Evolutionary conservation across 2,888 invertebrate genomes (phyloP), one percentile per base, ranked within the genome.

Genomic region (Amphipyra berbera): DNA sequence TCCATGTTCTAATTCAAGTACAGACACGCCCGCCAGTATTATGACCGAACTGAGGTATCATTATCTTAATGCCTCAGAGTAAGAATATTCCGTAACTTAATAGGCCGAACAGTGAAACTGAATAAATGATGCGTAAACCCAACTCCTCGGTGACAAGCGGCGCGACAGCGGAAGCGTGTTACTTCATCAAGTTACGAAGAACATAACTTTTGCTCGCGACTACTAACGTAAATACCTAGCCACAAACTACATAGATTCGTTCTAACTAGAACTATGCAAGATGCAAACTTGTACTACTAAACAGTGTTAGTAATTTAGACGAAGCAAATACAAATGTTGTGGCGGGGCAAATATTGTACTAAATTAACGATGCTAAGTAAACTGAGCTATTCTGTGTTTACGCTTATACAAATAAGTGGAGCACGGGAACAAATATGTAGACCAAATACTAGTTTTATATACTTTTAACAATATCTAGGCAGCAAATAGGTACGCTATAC

Each of bases 81-180:
- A 67, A 69, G 79, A 85, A 84, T 86, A 82, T 83, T 81, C 81
- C 76, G 74, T 80, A 78, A 83, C 79, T 68, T 85, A 88, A 88
- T 87, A 84, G 85, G 78, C 76, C 61, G 83, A 75, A 73, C 81
- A 77, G 72, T 81, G 81, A 78, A 82, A 82, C 82, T 84, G 85
- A 88, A 88, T 88, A 85, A 85, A 82, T 86, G 72, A 87, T 83
- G 68, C 58, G 55, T 48, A 61, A 62, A 21, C 44, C 44, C 13
- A 10, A 35, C 57, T 12, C 8, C 47, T 52, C 40, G 33, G 35
- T 69, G 53, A 30, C 14, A 56, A 61, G 61, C 66, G 52, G 14
- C 47, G 73, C 70, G 68, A 5, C 13, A 42, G 65, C 55, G 65
- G 38, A n/a, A 21, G 55, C 45, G 47, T 46, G 0, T 45, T n/a